Percentiles rank a stretch among this genome's conserved stretches.
Conservation (phyloP, 1,140 invertebrate species). For the Andrena cerasifolii region DNA sequence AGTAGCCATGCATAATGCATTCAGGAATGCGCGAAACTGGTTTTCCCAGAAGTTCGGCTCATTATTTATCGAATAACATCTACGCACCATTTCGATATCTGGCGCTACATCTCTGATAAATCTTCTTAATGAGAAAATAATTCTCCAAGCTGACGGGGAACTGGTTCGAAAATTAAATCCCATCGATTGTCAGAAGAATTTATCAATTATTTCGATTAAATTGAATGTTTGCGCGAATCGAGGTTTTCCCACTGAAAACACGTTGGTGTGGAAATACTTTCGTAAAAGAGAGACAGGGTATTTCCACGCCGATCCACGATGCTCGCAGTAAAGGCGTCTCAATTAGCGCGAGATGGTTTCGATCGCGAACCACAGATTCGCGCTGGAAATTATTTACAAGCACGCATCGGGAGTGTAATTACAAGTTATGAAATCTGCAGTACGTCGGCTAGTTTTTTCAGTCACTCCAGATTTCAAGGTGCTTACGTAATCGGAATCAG, state of each 20-base stretch:
- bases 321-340: background rate
- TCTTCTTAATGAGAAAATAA: background rate
- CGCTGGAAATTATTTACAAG: background rate
- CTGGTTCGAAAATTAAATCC: background rate
- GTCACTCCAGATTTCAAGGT: background rate
- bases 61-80: background rate
- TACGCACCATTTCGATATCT: background rate
- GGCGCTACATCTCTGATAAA: background rate
- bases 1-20: background rate
- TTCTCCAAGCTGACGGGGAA: background rate
- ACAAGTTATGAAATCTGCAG: background rate
- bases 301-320: too few species aligned
- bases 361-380: background rate
- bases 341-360: background rate
- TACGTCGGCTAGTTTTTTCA: background rate
- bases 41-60: background rate
- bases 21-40: constrained; percentile 6
- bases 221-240: too few species aligned
- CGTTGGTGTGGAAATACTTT: too few species aligned
- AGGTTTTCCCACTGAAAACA: too few species aligned
- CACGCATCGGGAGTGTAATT: background rate
- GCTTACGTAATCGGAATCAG: constrained; percentile 26
- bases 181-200: too few species aligned
- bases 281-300: too few species aligned
- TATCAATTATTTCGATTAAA: background rate